Percentiles rank a stretch among this genome's conserved stretches.
Conservation (phyloP, 1,140 invertebrate species). For the Drosophila bifasciata region DNA sequence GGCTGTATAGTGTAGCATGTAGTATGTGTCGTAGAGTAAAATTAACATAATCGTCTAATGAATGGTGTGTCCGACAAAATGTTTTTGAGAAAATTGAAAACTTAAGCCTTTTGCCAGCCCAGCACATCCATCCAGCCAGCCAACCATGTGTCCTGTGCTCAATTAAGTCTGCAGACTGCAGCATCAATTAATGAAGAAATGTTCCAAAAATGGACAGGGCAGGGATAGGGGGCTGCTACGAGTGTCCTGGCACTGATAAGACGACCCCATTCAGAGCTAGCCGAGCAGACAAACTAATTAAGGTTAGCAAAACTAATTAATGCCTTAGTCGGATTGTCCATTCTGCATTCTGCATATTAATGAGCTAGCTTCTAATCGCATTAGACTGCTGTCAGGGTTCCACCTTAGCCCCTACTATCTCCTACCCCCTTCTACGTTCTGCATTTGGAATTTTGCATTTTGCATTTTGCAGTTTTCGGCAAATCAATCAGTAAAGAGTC, state of each 20-base stretch:
- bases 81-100: no score
- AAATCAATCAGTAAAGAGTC: constrained; percentile 59
- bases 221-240: background rate
- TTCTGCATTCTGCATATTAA: constrained; percentile 37
- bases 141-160: no score
- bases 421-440: constrained; percentile 19
- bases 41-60: constrained; percentile 73
- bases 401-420: no score
- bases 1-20: background rate
- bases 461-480: constrained; percentile 6
- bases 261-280: constrained; percentile 11
- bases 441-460: constrained; percentile 1
- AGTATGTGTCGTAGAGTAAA: background rate
- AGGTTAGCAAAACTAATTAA: constrained; percentile 57
- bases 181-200: constrained; percentile 18
- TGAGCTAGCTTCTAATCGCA: constrained; percentile 30
- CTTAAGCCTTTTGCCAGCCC: no score
- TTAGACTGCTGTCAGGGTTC: constrained; percentile 13
- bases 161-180: background rate
- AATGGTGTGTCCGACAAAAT: constrained; percentile 29
- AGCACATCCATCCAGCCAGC: no score
- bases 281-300: constrained; percentile 53
- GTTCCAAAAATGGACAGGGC: background rate
- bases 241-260: constrained; percentile 22
- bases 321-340: background rate